Conservation (phyloP, 2,113 vertebrate genomes). For the Solenodon paradoxus region DNA sequence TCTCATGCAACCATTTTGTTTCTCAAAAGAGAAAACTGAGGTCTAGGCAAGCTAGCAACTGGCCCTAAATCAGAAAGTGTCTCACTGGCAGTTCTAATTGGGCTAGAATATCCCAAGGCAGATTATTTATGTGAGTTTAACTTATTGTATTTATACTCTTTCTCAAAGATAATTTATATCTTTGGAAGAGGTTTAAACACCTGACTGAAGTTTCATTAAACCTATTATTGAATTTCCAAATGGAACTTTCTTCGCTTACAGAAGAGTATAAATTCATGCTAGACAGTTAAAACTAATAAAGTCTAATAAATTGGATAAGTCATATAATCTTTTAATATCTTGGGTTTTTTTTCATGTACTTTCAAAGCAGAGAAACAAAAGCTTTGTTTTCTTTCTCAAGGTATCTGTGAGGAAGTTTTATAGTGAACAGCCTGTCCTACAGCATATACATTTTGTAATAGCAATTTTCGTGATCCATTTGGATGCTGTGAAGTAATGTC, state of each 20-base stretch:
- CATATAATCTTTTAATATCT: not conserved
- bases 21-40: not conserved
- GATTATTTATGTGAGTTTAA: not conserved
- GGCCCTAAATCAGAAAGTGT: not conserved
- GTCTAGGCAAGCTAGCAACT: not conserved
- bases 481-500: not conserved
- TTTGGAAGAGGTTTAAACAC: not conserved
- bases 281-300: not conserved
- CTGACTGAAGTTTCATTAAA: not conserved
- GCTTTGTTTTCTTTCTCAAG: not conserved
- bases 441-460: not conserved
- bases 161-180: not conserved
- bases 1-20: not conserved
- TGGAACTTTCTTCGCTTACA: not conserved
- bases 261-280: slow-evolving; percentile 30
- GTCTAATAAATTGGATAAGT: not conserved
- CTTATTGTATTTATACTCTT: not conserved
- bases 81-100: not conserved
- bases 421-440: not conserved
- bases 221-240: not conserved
- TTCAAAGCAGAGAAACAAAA: not conserved
- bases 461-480: not conserved
- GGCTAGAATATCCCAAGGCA: not conserved
- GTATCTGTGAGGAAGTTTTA: not conserved
- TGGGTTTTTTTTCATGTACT: not conserved